Evolutionary conservation across 2,888 invertebrate genomes (phyloP).

Genomic region (Trisateles emortualis): DNA sequence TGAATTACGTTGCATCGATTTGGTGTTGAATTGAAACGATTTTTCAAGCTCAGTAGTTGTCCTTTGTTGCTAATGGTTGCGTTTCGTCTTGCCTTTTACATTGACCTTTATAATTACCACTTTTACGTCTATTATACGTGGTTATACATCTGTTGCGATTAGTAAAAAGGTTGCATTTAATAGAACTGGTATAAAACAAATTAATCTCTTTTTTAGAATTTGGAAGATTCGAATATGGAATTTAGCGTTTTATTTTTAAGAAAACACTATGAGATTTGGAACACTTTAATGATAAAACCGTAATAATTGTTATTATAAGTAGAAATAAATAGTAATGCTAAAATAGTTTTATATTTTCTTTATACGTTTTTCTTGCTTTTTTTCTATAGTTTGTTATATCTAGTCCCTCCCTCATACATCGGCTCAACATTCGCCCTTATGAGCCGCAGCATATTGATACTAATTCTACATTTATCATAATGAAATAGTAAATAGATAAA

Average conservation of each 20-base stretch:
- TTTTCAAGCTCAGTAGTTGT: slow-evolving; percentile 84
- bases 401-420: no score
- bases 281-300: background rate
- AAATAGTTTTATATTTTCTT: no score
- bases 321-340: no score
- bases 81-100: slow-evolving; percentile 64
- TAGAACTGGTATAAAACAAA: slow-evolving; percentile 18
- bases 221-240: background rate
- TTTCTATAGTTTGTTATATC: no score
- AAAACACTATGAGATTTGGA: background rate
- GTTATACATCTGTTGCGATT: slow-evolving; percentile 41
- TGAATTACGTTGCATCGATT: slow-evolving; percentile 75
- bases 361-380: no score
- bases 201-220: slow-evolving; percentile 7
- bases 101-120: slow-evolving; percentile 68
- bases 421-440: no score
- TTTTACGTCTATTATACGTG: slow-evolving; percentile 59
- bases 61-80: slow-evolving; percentile 77
- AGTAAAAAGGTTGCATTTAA: slow-evolving; percentile 28
- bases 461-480: no score
- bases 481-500: no score
- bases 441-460: no score
- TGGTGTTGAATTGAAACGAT: slow-evolving; percentile 81
- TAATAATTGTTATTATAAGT: no score
- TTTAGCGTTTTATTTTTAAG: no score